These are phyloP conservation scores for Alces alces DNA, from an alignment of 2,113 vertebrate genomes.

Conservation along the genomic window DNA sequence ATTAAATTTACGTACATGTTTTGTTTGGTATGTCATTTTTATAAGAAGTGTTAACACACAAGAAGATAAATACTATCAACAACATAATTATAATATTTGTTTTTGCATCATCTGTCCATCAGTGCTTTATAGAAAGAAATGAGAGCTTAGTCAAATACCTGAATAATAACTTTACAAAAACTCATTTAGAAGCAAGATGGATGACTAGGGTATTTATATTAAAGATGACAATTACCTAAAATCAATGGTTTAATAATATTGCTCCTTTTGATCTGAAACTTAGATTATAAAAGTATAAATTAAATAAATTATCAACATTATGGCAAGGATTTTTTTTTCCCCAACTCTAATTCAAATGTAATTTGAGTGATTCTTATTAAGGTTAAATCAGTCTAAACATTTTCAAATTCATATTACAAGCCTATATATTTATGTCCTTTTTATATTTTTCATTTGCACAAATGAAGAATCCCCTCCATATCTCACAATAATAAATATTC, in stretches of 20 bases:
- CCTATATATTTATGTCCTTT: background rate
- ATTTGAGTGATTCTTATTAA: background rate
- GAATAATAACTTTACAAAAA: background rate
- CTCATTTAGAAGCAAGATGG: background rate
- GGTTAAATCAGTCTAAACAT: background rate
- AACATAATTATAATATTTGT: background rate
- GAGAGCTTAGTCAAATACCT: background rate
- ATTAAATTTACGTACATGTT: background rate
- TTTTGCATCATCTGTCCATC: background rate
- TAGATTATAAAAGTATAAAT: background rate
- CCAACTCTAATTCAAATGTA: background rate
- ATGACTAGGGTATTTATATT: background rate
- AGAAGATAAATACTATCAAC: background rate
- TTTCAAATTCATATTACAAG: background rate
- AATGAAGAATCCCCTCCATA: background rate
- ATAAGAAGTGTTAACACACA: background rate
- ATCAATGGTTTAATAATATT: background rate
- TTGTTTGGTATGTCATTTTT: background rate
- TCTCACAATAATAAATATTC: background rate
- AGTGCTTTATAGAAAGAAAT: background rate
- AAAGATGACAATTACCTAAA: background rate
- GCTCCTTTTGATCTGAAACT: background rate
- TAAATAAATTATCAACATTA: background rate
- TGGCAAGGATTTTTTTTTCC: rapidly evolving
- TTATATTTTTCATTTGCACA: background rate